These are phyloP conservation scores for Machimus rusticus DNA, from an alignment of 2,888 invertebrate genomes.

Conservation along the genomic window DNA sequence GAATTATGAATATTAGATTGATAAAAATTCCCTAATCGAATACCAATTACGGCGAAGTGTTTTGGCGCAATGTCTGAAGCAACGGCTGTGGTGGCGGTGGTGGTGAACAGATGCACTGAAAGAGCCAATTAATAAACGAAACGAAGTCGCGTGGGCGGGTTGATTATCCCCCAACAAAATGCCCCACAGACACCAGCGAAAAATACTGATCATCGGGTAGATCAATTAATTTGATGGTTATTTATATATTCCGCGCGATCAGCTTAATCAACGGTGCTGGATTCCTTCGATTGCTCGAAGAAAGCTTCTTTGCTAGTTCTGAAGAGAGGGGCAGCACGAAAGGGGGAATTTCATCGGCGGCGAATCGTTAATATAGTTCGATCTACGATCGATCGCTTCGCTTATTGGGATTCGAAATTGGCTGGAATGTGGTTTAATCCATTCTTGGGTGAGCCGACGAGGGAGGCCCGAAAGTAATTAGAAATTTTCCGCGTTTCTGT, in stretches of 20 bases:
- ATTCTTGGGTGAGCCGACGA: not conserved
- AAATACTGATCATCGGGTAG: not conserved
- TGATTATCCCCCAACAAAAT: not conserved
- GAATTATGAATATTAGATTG: conserved; percentile 19
- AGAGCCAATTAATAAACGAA: not conserved
- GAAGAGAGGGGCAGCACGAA: not conserved
- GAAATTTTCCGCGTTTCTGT: not conserved
- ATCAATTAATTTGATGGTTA: conserved; percentile 14
- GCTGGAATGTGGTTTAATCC: not conserved
- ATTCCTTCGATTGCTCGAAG: not conserved
- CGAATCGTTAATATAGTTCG: not conserved
- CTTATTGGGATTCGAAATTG: not conserved
- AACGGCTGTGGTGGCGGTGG: not conserved
- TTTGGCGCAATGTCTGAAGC: not conserved
- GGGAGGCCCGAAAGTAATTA: not conserved
- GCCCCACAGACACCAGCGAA: not conserved
- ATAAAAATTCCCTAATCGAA: conserved; percentile 15
- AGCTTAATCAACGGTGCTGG: not conserved
- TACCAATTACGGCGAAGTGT: not conserved
- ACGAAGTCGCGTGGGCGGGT: not conserved
- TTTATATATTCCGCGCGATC: conserved; percentile 13
- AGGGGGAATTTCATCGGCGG: not conserved
- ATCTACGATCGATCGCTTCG: not conserved
- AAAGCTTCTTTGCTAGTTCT: not conserved
- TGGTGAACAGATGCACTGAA: not conserved